phyloP scores from a whole-genome alignment of 2,113 vertebrate species.

The Lampris incognitus region DNA sequence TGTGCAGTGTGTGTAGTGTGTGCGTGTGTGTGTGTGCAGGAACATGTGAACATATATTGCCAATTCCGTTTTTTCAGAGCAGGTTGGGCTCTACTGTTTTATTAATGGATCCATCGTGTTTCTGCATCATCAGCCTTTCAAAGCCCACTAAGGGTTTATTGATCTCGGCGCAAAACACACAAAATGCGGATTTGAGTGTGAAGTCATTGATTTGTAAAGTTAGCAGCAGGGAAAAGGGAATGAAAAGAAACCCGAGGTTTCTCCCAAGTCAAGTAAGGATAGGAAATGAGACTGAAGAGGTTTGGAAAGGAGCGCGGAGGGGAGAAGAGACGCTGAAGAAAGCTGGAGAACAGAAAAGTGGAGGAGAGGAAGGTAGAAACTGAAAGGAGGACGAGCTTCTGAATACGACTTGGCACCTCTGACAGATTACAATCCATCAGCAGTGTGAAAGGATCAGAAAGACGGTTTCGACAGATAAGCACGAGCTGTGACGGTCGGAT shows the following conservation, averaged over 20 bases:
- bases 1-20: neutral
- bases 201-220: slow-evolving; percentile 47
- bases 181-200: slow-evolving; percentile 36
- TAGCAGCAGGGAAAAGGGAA: slow-evolving; percentile 46
- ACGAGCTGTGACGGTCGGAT: no score
- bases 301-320: neutral
- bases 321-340: neutral
- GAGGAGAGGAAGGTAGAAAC: no score
- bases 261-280: slow-evolving; percentile 7
- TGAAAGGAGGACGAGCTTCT: no score
- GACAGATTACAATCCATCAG: no score
- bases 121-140: slow-evolving; percentile 70
- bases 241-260: slow-evolving; percentile 41
- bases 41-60: slow-evolving; percentile 22
- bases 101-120: slow-evolving; percentile 74
- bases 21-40: slow-evolving; percentile 5
- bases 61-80: slow-evolving; percentile 41
- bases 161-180: slow-evolving; percentile 57
- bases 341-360: no score
- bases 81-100: slow-evolving; percentile 60
- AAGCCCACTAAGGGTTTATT: slow-evolving; percentile 55
- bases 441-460: no score
- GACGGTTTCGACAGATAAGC: no score
- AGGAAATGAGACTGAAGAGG: neutral
- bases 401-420: no score